Conservation (phyloP, 2,888 invertebrate genomes). For the Nomada fabriciana region DNA sequence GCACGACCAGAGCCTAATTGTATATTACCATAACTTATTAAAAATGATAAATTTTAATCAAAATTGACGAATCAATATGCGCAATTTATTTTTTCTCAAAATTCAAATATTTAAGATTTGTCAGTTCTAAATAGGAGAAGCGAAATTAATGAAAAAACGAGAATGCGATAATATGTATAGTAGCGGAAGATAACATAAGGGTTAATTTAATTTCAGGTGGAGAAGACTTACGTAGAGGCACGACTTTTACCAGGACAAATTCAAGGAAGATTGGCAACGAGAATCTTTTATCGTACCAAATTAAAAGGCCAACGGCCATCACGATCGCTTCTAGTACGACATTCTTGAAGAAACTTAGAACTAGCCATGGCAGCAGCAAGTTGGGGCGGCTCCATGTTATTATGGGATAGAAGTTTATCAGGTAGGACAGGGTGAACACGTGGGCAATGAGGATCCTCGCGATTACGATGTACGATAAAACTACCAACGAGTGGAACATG, state of each 20-base stretch:
- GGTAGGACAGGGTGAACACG: slow-evolving; percentile 72
- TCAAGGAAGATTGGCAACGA: slow-evolving; percentile 68
- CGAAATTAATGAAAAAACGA: too few species aligned
- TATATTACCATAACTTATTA: too few species aligned
- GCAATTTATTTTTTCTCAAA: too few species aligned
- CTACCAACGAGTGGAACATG: slow-evolving; percentile 59
- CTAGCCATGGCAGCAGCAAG: slow-evolving; percentile 79
- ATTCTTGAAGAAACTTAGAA: slow-evolving; percentile 76
- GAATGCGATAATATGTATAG: too few species aligned
- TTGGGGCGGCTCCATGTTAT: slow-evolving; percentile 75
- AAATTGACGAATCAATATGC: too few species aligned
- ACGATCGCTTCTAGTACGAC: slow-evolving; percentile 75
- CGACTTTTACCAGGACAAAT: slow-evolving; percentile 72
- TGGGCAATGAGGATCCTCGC: slow-evolving; percentile 74
- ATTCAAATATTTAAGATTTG: too few species aligned
- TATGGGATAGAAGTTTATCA: slow-evolving; percentile 78
- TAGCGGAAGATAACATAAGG: too few species aligned
- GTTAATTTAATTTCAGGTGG: too few species aligned
- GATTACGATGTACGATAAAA: slow-evolving; percentile 75
- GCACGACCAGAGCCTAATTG: too few species aligned
- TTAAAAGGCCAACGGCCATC: slow-evolving; percentile 63
- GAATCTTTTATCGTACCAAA: slow-evolving; percentile 70
- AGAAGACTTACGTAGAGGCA: slow-evolving; percentile 67
- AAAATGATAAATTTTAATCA: too few species aligned
- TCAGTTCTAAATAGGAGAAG: too few species aligned